Percentiles rank a stretch among this genome's conserved stretches.
Evolutionary conservation across 2,797 vertebrate species (phyloP).

Genomic region (Xyrichtys novacula): DNA sequence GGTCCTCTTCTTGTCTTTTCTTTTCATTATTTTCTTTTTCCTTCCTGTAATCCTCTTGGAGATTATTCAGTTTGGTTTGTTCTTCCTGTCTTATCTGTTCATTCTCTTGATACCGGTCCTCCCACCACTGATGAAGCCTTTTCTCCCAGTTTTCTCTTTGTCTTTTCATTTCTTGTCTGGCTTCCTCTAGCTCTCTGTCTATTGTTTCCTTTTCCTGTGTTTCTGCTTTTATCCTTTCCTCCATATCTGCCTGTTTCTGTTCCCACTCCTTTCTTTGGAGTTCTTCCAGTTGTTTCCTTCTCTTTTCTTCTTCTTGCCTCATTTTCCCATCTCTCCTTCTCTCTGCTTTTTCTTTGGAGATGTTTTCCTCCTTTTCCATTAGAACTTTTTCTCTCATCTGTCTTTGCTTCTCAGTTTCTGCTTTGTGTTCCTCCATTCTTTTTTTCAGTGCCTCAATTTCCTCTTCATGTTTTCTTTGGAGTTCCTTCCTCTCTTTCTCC

Average conservation of each 20-base stretch:
- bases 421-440: background rate
- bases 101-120: background rate
- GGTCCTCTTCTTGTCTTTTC: background rate
- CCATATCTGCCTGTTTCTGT: conserved; percentile 13
- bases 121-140: conserved; percentile 11
- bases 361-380: background rate
- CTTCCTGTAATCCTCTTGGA: conserved; percentile 5
- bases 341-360: conserved; percentile 22
- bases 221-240: conserved; percentile 1
- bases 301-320: conserved; percentile 8
- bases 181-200: conserved; percentile 14
- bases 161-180: conserved; percentile 13
- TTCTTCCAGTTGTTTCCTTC: conserved; percentile 22
- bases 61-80: background rate
- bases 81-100: conserved; percentile 6
- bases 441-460: background rate
- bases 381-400: conserved; percentile 25
- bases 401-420: conserved; percentile 4
- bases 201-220: background rate
- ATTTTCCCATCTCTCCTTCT: conserved; percentile 12
- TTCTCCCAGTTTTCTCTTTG: conserved; percentile 19
- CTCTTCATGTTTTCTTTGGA: conserved; percentile 3
- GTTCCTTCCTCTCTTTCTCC: background rate
- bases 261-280: conserved; percentile 7
- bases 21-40: background rate